A percentile compares a stretch with the other conserved stretches of the same genome.
phyloP scores from a whole-genome alignment of 2,113 vertebrate species.

The Oryzias javanicus region DNA sequence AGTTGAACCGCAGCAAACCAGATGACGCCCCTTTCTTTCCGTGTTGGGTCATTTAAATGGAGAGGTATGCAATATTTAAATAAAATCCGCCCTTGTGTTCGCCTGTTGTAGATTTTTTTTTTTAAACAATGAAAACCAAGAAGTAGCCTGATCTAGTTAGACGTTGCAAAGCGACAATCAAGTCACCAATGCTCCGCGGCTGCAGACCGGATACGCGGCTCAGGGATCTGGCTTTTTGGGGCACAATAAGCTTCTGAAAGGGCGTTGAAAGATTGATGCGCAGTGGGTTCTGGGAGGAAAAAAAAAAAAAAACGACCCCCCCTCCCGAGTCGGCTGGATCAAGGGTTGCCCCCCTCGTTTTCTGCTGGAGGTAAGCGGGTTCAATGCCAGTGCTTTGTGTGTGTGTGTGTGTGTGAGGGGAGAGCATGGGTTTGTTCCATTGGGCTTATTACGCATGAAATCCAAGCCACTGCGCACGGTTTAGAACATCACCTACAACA shows the following conservation, averaged over 20 bases:
- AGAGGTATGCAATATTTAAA: constrained; percentile 55
- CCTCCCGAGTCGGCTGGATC: constrained; percentile 55
- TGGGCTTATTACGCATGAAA: constrained; percentile 29
- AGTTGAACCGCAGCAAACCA: constrained; percentile 26
- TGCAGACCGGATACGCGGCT: constrained; percentile 33
- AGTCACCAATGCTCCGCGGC: constrained; percentile 10
- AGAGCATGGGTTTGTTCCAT: constrained; percentile 11
- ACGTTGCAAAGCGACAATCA: constrained; percentile 42
- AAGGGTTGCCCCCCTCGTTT: constrained; percentile 55
- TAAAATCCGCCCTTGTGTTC: constrained; percentile 36
- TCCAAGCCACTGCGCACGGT: constrained; percentile 26
- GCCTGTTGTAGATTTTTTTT: constrained; percentile 7
- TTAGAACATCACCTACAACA: background rate
- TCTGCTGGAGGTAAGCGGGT: constrained; percentile 72
- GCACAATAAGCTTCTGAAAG: constrained; percentile 25
- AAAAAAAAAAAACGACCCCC: constrained; percentile 41
- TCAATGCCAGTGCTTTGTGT: constrained; percentile 40
- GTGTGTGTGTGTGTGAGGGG: constrained; percentile 21
- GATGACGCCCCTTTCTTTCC: constrained; percentile 44
- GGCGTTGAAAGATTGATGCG: constrained; percentile 55
- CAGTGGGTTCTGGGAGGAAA: constrained; percentile 39
- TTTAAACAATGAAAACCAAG: constrained; percentile 54
- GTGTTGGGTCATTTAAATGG: constrained; percentile 57
- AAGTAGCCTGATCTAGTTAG: constrained; percentile 33
- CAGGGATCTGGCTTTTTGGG: constrained; percentile 18